Conservation (phyloP, 2,113 vertebrate species). For the Petrocephalus zakoni region DNA sequence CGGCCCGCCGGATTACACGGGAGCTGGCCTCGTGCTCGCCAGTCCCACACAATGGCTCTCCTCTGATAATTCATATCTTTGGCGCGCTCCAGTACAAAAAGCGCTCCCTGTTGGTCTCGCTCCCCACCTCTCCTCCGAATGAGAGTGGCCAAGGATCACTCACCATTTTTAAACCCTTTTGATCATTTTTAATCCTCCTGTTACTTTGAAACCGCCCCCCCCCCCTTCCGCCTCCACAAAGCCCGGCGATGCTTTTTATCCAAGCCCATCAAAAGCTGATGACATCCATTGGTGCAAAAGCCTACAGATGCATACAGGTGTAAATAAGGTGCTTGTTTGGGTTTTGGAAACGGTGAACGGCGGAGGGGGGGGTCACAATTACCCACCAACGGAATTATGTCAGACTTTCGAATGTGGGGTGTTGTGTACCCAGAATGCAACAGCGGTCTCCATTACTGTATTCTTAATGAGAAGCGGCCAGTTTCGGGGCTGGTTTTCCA, state of each 20-base stretch:
- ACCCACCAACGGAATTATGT: not conserved
- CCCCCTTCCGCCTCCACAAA: not conserved
- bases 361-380: not conserved
- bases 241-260: not conserved
- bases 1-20: not conserved
- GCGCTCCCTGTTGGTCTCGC: not conserved
- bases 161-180: not conserved
- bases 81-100: slow-evolving; percentile 11
- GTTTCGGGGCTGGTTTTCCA: not conserved
- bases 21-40: slow-evolving; percentile 27
- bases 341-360: not conserved
- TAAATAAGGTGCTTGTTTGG: not conserved
- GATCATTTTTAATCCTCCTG: not conserved
- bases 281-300: not conserved
- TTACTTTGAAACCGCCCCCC: not conserved
- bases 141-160: not conserved
- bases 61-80: slow-evolving; percentile 27
- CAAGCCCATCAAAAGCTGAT: not conserved
- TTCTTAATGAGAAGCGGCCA: not conserved
- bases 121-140: not conserved
- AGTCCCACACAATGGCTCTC: slow-evolving; percentile 26
- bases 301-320: not conserved
- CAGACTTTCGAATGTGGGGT: not conserved
- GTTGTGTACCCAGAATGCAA: not conserved
- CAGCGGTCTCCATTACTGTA: not conserved